Conservation (phyloP, 2,113 vertebrate species). For the Psammodynastes pulverulentus region DNA sequence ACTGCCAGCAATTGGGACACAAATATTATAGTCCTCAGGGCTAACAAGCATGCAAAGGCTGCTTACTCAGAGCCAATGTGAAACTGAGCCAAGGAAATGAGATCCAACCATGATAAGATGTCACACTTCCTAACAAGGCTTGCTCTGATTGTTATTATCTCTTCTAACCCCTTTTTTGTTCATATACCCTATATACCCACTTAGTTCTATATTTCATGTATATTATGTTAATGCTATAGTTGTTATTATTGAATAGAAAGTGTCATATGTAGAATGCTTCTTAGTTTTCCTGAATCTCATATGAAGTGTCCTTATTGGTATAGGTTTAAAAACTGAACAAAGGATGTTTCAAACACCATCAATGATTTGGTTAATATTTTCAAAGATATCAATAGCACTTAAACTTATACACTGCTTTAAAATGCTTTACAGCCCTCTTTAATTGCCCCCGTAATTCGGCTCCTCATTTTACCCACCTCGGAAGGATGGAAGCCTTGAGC, state of each 20-base stretch:
- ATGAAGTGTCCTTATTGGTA: background rate
- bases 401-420: no score
- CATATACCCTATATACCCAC: background rate
- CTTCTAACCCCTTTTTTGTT: background rate
- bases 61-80: constrained; percentile 28
- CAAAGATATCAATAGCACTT: no score
- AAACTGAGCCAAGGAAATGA: constrained; percentile 10
- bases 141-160: background rate
- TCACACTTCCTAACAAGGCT: constrained; percentile 9
- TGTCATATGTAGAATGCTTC: background rate
- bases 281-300: background rate
- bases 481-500: no score
- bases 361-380: background rate
- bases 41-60: background rate
- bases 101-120: constrained; percentile 26
- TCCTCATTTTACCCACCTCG: no score
- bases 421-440: no score
- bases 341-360: background rate
- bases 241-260: background rate
- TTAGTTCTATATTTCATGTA: background rate
- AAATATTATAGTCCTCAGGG: constrained; percentile 52
- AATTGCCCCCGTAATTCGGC: no score
- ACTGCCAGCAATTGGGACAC: constrained; percentile 39
- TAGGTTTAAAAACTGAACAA: no score
- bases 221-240: background rate